Conservation (phyloP, 2,113 vertebrate species). For the Callionymus lyra region DNA sequence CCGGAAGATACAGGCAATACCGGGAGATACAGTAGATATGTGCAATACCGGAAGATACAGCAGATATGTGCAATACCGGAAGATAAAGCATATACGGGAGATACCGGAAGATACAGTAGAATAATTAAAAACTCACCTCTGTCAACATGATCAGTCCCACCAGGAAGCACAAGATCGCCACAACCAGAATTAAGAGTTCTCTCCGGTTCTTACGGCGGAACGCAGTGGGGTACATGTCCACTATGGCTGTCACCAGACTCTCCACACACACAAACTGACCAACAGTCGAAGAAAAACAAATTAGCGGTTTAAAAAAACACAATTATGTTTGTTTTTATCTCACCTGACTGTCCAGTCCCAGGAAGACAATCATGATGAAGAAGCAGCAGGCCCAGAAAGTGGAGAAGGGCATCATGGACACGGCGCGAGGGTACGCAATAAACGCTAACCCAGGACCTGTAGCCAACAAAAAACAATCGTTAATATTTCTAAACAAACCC, state of each 20-base stretch:
- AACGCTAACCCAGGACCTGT: slow-evolving; percentile 92
- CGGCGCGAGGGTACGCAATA: slow-evolving; percentile 93
- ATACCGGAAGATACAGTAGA: too few species aligned
- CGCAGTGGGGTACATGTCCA: slow-evolving; percentile 85
- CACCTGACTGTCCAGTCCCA: slow-evolving; percentile 95
- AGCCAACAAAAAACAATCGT: slow-evolving; percentile 10
- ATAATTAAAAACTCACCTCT: slow-evolving; percentile 78
- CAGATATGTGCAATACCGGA: too few species aligned
- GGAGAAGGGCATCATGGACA: slow-evolving; percentile 93
- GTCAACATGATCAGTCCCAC: slow-evolving; percentile 90
- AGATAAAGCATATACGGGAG: too few species aligned
- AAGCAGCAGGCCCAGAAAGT: slow-evolving; percentile 93
- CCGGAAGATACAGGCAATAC: too few species aligned
- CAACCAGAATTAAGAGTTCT: slow-evolving; percentile 79
- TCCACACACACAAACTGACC: slow-evolving; percentile 91
- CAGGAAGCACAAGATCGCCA: slow-evolving; percentile 79
- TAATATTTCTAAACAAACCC: background rate
- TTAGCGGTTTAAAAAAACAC: background rate
- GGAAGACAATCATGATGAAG: slow-evolving; percentile 91
- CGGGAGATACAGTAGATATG: too few species aligned
- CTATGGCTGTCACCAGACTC: slow-evolving; percentile 86
- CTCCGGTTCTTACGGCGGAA: slow-evolving; percentile 87
- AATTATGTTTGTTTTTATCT: slow-evolving; percentile 6
- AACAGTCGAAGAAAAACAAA: background rate
- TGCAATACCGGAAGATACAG: too few species aligned